Conservation (phyloP, 2,113 vertebrate genomes). For the Laticauda colubrina region DNA sequence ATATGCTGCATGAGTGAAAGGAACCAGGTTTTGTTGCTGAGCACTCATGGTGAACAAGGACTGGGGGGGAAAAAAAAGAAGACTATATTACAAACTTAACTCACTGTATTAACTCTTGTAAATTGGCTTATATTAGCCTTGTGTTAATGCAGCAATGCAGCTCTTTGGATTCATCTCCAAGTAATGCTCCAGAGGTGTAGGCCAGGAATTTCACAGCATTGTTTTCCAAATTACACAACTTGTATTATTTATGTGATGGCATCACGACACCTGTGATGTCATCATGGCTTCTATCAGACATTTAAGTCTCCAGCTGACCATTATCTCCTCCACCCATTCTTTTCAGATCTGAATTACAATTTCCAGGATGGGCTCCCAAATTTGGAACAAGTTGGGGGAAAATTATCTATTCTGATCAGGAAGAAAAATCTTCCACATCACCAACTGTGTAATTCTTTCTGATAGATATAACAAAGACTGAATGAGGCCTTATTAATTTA, state of each 20-base stretch:
- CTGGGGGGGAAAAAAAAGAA: conserved; percentile 38
- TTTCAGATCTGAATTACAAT: not conserved
- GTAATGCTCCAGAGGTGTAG: not conserved
- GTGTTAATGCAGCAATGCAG: not conserved
- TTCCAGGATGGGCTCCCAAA: not conserved
- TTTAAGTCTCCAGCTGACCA: not conserved
- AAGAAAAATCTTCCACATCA: not conserved
- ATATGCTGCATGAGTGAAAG: conserved; percentile 61
- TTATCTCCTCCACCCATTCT: not conserved
- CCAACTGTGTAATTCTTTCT: not conserved
- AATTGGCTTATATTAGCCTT: not conserved
- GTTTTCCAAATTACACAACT: not conserved
- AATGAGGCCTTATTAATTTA: not conserved
- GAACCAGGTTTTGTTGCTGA: conserved; percentile 75
- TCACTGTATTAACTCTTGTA: not conserved
- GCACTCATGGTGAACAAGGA: conserved; percentile 74
- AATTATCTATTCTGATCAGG: not conserved
- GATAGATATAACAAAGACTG: not conserved
- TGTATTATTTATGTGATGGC: not conserved
- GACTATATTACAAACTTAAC: not conserved
- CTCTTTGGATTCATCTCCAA: not conserved
- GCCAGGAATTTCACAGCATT: not conserved
- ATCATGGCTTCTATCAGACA: not conserved
- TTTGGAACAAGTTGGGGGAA: not conserved
- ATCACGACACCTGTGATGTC: not conserved